Evolutionary conservation across 1,140 invertebrate species (phyloP).

Genomic region (Frieseomelitta varia): DNA sequence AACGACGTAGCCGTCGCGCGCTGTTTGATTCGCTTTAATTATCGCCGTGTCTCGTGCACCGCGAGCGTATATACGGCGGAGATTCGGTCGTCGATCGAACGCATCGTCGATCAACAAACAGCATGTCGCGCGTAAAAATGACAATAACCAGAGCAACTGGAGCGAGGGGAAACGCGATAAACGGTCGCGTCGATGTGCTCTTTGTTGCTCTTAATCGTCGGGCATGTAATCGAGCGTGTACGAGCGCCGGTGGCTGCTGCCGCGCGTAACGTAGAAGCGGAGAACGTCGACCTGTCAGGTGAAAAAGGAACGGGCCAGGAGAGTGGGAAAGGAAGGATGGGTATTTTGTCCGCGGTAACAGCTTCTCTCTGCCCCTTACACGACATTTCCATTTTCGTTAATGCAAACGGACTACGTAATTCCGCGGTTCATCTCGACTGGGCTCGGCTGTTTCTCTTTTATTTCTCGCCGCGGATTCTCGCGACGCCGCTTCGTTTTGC

Average conservation of each 20-base stretch:
- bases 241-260: not conserved
- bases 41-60: not conserved
- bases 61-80: not conserved
- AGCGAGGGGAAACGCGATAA: slow-evolving; percentile 52
- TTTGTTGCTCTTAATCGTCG: slow-evolving; percentile 49
- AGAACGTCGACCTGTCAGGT: too few relatives aligned
- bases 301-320: too few relatives aligned
- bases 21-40: not conserved
- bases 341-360: slow-evolving; percentile 1
- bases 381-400: slow-evolving; percentile 51
- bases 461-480: slow-evolving; percentile 3
- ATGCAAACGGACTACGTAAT: slow-evolving; percentile 44
- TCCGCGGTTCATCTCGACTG: slow-evolving; percentile 24
- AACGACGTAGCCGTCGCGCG: not conserved
- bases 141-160: slow-evolving; percentile 28
- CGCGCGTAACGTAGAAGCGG: not conserved
- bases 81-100: not conserved
- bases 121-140: not conserved
- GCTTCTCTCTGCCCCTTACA: not conserved
- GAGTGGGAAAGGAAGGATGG: not conserved
- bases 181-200: slow-evolving; percentile 22
- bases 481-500: slow-evolving; percentile 19
- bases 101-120: too few relatives aligned
- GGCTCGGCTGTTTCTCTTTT: not conserved
- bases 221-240: slow-evolving; percentile 47